A percentile compares a stretch with the other conserved stretches of the same genome.
These are phyloP conservation scores for Tiliacea citrago DNA, from an alignment of 2,888 invertebrate genomes.

Conservation along the genomic window DNA sequence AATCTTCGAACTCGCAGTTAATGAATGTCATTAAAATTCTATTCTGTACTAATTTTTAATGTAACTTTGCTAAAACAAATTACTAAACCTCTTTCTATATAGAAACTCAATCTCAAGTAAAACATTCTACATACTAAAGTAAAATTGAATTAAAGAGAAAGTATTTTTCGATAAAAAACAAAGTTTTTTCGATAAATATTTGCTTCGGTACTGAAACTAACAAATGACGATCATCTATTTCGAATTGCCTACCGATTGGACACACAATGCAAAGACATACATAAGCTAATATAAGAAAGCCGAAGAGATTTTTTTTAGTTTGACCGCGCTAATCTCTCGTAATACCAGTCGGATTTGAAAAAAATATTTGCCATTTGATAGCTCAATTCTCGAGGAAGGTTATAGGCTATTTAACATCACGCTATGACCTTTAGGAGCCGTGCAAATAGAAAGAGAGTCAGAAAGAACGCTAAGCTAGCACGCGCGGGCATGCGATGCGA, in stretches of 20 bases:
- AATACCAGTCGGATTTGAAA: not conserved
- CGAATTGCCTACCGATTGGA: slow-evolving; percentile 2
- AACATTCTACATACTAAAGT: not conserved
- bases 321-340: not conserved
- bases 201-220: slow-evolving; percentile 25
- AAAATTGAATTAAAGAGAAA: slow-evolving; percentile 17
- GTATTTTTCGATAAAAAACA: slow-evolving; percentile 6
- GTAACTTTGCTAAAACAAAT: slow-evolving; percentile 14
- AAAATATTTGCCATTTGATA: too few relatives aligned
- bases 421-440: not conserved
- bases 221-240: slow-evolving; percentile 27
- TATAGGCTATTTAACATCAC: too few relatives aligned
- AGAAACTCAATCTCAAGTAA: slow-evolving; percentile 13
- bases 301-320: too few relatives aligned
- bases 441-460: not conserved
- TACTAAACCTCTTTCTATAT: not conserved
- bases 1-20: slow-evolving; percentile 12
- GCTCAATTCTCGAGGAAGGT: too few relatives aligned
- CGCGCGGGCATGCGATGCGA: too few relatives aligned
- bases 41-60: not conserved
- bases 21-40: slow-evolving; percentile 14
- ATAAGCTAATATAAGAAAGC: not conserved
- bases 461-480: not conserved
- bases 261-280: not conserved
- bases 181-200: slow-evolving; percentile 13